Conservation (phyloP, 2,797 vertebrate species). For the Euphonia xanthogaster region DNA sequence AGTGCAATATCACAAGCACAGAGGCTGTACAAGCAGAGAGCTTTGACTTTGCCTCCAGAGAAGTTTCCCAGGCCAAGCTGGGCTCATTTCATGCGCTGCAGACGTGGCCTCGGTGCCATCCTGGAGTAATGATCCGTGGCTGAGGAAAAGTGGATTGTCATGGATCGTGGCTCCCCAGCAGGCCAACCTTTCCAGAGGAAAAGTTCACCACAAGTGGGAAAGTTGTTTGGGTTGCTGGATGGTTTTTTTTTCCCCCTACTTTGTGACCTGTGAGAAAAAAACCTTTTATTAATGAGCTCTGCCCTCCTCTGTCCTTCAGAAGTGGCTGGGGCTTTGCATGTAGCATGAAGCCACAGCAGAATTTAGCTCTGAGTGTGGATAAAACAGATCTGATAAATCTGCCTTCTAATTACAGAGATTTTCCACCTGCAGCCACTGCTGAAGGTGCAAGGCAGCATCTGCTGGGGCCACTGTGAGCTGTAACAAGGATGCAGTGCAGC, state of each 20-base stretch:
- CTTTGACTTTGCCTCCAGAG: background rate
- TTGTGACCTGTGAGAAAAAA: background rate
- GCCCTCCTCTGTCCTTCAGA: background rate
- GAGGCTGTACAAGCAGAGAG: background rate
- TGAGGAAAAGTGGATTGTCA: conserved; percentile 4
- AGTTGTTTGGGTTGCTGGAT: background rate
- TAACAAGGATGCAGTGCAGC: background rate
- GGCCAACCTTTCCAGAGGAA: conserved; percentile 3
- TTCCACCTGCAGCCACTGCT: background rate
- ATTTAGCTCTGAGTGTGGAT: background rate
- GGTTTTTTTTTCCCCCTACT: background rate
- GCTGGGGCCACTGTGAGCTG: background rate
- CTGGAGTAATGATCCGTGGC: conserved; percentile 26
- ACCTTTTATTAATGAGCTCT: background rate
- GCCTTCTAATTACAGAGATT: background rate
- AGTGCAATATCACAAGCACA: background rate
- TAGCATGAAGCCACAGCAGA: background rate
- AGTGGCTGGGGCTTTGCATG: background rate
- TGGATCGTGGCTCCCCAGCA: background rate
- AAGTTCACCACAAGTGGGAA: conserved; percentile 20
- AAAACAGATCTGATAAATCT: background rate
- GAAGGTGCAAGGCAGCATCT: background rate
- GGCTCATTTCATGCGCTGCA: background rate
- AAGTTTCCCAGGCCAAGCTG: background rate
- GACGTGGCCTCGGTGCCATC: background rate